Percentiles rank a stretch among this genome's conserved stretches.
Evolutionary conservation across 2,113 vertebrate genomes (phyloP).

Genomic region (Misgurnus mizolepis): DNA sequence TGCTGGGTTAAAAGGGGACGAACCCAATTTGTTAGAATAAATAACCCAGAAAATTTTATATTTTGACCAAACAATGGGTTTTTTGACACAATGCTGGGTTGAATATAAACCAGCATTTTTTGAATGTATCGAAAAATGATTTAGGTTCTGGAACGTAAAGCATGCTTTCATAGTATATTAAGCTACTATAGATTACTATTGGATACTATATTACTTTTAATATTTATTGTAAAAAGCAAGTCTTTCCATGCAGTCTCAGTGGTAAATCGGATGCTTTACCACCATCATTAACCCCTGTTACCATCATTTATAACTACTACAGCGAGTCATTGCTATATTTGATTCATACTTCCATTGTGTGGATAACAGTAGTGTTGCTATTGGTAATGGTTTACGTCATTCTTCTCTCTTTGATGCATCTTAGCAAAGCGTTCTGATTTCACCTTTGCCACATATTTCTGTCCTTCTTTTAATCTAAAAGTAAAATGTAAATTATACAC

Average conservation of each 20-base stretch:
- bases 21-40: no score
- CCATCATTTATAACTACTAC: neutral
- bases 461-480: neutral
- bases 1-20: no score
- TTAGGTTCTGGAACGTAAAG: no score
- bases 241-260: neutral
- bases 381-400: slow-evolving; percentile 42
- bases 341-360: slow-evolving; percentile 4
- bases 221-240: neutral
- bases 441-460: neutral
- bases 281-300: neutral
- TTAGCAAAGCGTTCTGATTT: neutral
- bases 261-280: neutral
- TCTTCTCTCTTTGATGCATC: neutral
- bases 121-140: no score
- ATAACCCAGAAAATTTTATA: no score
- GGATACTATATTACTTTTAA: no score
- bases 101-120: no score
- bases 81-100: no score
- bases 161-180: no score
- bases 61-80: no score
- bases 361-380: slow-evolving; percentile 37
- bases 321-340: slow-evolving; percentile 27
- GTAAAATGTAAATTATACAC: neutral
- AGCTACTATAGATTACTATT: no score